These are phyloP conservation scores for Callaeas wilsoni DNA, from an alignment of 2,113 vertebrate genomes.

Conservation along the genomic window DNA sequence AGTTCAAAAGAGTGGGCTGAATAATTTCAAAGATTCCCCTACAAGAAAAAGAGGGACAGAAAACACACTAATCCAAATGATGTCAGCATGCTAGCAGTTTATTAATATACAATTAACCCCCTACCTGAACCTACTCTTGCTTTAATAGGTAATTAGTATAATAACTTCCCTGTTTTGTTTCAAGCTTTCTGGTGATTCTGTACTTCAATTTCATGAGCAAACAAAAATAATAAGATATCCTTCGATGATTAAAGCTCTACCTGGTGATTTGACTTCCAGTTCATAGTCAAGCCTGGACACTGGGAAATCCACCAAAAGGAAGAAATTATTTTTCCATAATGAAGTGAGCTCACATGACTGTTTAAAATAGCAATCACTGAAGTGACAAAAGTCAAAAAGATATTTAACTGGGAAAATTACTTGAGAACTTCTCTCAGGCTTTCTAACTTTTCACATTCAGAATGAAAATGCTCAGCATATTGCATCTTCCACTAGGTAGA, in stretches of 20 bases:
- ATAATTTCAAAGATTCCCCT: neutral
- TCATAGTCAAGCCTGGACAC: neutral
- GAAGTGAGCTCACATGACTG: neutral
- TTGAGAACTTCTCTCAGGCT: neutral
- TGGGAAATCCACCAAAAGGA: neutral
- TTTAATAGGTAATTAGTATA: neutral
- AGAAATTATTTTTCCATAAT: neutral
- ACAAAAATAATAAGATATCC: neutral
- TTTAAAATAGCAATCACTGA: constrained; percentile 4
- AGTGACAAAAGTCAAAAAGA: neutral
- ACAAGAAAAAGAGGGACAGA: neutral
- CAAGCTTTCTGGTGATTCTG: neutral
- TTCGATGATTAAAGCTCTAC: neutral
- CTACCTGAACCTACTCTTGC: neutral
- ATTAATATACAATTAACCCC: neutral
- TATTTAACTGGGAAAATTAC: neutral
- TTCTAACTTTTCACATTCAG: neutral
- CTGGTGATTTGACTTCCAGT: neutral
- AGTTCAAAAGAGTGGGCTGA: neutral
- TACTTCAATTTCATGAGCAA: neutral
- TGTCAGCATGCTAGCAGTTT: neutral
- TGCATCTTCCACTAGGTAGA: neutral
- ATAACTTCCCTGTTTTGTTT: neutral
- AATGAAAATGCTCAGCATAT: neutral
- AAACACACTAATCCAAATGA: neutral